Evolutionary conservation across 2,888 invertebrate species (phyloP), one percentile per base, ranked within the genome.

Genomic region (Encarsia formosa): DNA sequence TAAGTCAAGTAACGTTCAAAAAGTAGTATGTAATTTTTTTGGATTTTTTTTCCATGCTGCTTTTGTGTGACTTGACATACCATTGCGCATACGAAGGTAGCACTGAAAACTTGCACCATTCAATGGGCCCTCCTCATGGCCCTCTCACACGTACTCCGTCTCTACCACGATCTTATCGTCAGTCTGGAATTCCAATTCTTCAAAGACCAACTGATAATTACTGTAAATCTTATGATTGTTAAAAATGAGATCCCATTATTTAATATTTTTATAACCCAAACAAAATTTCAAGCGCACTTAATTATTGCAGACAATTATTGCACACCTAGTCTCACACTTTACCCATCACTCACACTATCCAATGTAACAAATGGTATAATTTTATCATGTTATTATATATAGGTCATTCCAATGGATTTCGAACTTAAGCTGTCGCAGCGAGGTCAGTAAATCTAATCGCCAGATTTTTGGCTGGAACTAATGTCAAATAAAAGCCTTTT

Each of bases 161-260:
- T 62, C 75, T 81, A 65, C 80, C 81, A 64, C 75, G 81, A 65
- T 79, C 77, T 64, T 81, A 81, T 71, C 76, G 80, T 60, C 81
- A 81, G 69, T 79, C 81, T 71, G 80, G 81, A 67, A 82, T 82
- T 65, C 81, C 81, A 58, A 79, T 82, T 63, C 75, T 79, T 45
- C 73, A 73, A 67, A 71, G 71, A 70, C 70, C 71, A 63, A 67
- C 68, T 53, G 71, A 73, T 59, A 69, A 68, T 67, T 64, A 73
- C 65, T 73, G 72, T 73, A 73, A 73, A 68, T 71, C 45, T 34
- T 37, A 42, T 16, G 39, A 40, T 51, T 53, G 41, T 18, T 47
- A 47, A 39, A 34, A 54, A 42, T n/a, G n/a, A 43, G 42, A 50
- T 24, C 15, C 32, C 38, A 46, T 44, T 49, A 40, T 38, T 41